A percentile compares a stretch with the other conserved stretches of the same genome.
Conservation (phyloP, 2,888 invertebrate genomes). For the Sturmia bella region DNA sequence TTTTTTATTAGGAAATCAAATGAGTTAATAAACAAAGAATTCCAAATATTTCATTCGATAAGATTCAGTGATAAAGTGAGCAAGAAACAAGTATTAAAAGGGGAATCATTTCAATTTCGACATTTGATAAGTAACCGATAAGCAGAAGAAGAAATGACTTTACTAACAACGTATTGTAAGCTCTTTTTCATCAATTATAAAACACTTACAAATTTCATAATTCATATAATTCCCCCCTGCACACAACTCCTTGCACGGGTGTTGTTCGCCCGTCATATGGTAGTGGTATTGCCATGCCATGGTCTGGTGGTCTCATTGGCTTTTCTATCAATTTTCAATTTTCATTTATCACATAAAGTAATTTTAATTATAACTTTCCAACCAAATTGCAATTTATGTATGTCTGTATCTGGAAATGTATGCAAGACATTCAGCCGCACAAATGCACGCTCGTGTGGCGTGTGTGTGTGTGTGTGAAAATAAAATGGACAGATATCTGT, state of each 20-base stretch:
- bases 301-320: constrained; percentile 17
- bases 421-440: constrained; percentile 1
- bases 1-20: constrained; percentile 32
- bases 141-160: no score
- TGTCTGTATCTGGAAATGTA: constrained; percentile 5
- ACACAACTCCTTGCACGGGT: constrained; percentile 4
- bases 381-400: constrained; percentile 37
- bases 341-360: constrained; percentile 45
- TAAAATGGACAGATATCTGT: constrained; percentile 42
- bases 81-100: neutral
- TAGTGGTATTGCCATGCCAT: neutral
- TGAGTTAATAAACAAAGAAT: constrained; percentile 56
- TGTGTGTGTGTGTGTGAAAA: no score
- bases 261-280: no score
- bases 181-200: constrained; percentile 1
- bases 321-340: constrained; percentile 2
- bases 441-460: neutral
- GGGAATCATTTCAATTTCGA: neutral
- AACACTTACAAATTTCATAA: constrained; percentile 39
- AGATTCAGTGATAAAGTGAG: constrained; percentile 17
- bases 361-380: constrained; percentile 60
- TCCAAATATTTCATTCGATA: constrained; percentile 48
- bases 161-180: neutral
- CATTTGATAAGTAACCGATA: neutral
- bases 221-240: neutral